Conservation (phyloP, 2,113 vertebrate species). For the Felis catus region DNA sequence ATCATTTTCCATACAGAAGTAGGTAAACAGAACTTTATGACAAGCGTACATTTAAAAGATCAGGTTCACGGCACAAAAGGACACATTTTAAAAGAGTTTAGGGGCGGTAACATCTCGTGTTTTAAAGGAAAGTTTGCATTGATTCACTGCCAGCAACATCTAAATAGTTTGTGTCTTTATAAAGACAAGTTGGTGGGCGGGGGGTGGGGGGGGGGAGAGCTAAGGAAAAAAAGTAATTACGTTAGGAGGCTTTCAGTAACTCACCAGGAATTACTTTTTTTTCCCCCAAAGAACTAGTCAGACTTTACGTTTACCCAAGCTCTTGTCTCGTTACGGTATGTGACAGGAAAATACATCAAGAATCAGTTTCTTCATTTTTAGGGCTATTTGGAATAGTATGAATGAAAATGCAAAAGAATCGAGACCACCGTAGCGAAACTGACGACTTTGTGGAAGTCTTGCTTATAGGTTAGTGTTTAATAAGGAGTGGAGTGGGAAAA, state of each 20-base stretch:
- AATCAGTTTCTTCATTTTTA: constrained; percentile 39
- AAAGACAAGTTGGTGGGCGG: neutral
- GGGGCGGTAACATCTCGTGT: neutral
- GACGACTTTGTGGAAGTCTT: constrained; percentile 33
- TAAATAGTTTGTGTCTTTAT: constrained; percentile 31
- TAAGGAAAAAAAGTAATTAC: neutral
- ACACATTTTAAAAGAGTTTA: neutral
- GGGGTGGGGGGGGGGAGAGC: neutral
- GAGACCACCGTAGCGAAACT: neutral
- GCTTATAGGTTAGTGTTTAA: neutral
- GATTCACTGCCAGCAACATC: neutral
- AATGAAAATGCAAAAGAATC: constrained; percentile 33
- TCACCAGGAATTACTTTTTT: constrained; percentile 1
- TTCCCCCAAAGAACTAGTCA: constrained; percentile 35
- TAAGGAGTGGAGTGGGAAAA: neutral
- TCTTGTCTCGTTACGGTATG: constrained; percentile 1
- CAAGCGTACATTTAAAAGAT: constrained; percentile 24
- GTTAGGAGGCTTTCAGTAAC: constrained; percentile 30
- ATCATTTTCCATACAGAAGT: constrained; percentile 58
- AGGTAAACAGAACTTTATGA: constrained; percentile 63
- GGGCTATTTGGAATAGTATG: constrained; percentile 29
- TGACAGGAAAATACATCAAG: constrained; percentile 38
- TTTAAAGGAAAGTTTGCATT: constrained; percentile 45
- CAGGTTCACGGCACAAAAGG: neutral
- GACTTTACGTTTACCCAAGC: constrained; percentile 1